Evolutionary conservation across 2,113 vertebrate species (phyloP).

Genomic region (Bombycilla garrulus): DNA sequence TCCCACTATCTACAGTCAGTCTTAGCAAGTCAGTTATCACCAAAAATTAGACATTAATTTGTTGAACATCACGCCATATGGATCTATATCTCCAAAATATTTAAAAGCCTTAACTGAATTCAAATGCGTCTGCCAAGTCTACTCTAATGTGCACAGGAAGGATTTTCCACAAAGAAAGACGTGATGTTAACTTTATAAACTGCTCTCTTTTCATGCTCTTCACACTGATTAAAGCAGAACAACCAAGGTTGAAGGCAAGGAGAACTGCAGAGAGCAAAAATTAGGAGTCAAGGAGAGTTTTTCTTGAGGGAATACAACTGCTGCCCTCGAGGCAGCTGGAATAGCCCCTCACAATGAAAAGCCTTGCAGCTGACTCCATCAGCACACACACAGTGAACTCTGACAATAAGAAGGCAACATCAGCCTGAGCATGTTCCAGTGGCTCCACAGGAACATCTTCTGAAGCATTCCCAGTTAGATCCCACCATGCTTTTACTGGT

Average conservation of each 20-base stretch:
- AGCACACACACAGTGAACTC: not conserved
- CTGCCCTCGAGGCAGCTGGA: not conserved
- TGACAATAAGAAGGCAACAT: not conserved
- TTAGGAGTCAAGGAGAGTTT: not conserved
- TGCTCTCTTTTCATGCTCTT: not conserved
- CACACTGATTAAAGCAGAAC: not conserved
- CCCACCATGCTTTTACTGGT: not conserved
- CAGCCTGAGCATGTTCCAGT: not conserved
- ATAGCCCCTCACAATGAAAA: not conserved
- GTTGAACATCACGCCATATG: not conserved
- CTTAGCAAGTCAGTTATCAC: not conserved
- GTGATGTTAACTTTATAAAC: not conserved
- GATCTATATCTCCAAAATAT: not conserved
- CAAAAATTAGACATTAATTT: constrained; percentile 3
- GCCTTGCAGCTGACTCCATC: not conserved
- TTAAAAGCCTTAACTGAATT: not conserved
- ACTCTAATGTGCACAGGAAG: not conserved
- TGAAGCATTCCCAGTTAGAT: not conserved
- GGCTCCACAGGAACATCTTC: not conserved
- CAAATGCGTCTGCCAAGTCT: not conserved
- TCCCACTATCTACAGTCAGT: not conserved
- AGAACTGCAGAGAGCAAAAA: not conserved
- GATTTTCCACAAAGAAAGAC: not conserved
- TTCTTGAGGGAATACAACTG: not conserved
- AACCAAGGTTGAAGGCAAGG: not conserved